Conservation (phyloP, 2,888 invertebrate species). For the Myathropa florea region DNA sequence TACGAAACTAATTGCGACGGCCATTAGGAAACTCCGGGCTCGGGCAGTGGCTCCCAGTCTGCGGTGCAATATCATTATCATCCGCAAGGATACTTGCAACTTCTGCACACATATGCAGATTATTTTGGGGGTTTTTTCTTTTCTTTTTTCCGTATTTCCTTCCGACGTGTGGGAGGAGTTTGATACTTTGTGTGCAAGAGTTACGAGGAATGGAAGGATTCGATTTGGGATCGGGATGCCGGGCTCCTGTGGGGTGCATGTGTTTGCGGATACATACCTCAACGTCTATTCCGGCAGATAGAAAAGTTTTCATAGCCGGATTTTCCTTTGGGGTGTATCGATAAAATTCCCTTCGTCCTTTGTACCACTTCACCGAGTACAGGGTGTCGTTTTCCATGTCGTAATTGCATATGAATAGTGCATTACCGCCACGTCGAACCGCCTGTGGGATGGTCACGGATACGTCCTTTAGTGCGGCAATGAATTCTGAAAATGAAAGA, state of each 20-base stretch:
- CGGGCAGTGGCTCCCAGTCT: background rate
- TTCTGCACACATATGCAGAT: background rate
- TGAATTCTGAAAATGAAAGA: slow-evolving; percentile 76
- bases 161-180: no score
- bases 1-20: slow-evolving; percentile 48
- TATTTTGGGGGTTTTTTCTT: background rate
- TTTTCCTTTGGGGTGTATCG: slow-evolving; percentile 88
- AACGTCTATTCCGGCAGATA: slow-evolving; percentile 84
- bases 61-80: slow-evolving; percentile 3
- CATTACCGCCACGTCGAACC: slow-evolving; percentile 85
- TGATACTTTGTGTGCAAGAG: slow-evolving; percentile 23
- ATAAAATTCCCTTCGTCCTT: slow-evolving; percentile 92
- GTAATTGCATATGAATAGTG: slow-evolving; percentile 87
- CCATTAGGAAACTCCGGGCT: slow-evolving; percentile 36
- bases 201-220: slow-evolving; percentile 28
- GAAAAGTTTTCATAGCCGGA: slow-evolving; percentile 85
- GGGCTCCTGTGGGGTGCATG: background rate
- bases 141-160: background rate
- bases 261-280: slow-evolving; percentile 80
- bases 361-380: slow-evolving; percentile 94
- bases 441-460: slow-evolving; percentile 86
- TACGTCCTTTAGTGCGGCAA: slow-evolving; percentile 84
- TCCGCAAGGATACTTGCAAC: background rate
- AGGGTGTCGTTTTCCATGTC: slow-evolving; percentile 90
- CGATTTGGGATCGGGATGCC: slow-evolving; percentile 10